Base-by-base conservation (phyloP, 1,140 invertebrate species). In the Brachionus paranguensis region DNA sequence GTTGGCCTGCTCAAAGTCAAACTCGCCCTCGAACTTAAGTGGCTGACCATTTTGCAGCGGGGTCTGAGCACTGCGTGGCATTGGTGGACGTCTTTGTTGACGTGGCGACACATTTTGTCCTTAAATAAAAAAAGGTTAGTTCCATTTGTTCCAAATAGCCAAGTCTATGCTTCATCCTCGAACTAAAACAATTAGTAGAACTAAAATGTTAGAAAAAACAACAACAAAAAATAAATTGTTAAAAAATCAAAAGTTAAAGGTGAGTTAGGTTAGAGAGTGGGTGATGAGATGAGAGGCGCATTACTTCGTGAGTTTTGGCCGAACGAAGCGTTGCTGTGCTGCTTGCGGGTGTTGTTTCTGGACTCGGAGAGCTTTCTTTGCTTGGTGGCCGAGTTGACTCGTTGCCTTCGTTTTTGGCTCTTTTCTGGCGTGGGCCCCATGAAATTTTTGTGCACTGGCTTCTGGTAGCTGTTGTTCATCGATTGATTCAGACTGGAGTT, bases 1-100 rank as follows among this genome's bases (percentile, higher is more conserved):
- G 90, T 99, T 98, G 8, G 96, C 95, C 88, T 96, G 94, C 88
- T 99, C 97, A 90, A 99, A 99, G 90, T 99, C 96, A 89, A 95
- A 99, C 86, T 98, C 96, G 76, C 93, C 94, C 84, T 98, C 95
- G 89, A 98, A 98, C 87, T 96, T 96, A 96, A 91, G 4, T 92
- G 93, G 86, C 93, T 93, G 41, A n/a, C 86, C 83, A 41, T 83
- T 83, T 33, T 47, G 60, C 7, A 14, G 20, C 17, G 33, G 41
- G 1, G 43, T 68, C 20, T 68, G 81, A 47, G 29, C 64, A 53
- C 14, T 37, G 53, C 60, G 60, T 47, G 43, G 43, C 50, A 68
- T 60, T 47, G 43, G 60, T 12, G 43, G 47, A 20, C 43, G 81
- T 68, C 81, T 53, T 43, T 79, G 50, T 60, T 79, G 50, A 60